phyloP scores from a whole-genome alignment of 2,797 vertebrate species.

The Choloepus didactylus region DNA sequence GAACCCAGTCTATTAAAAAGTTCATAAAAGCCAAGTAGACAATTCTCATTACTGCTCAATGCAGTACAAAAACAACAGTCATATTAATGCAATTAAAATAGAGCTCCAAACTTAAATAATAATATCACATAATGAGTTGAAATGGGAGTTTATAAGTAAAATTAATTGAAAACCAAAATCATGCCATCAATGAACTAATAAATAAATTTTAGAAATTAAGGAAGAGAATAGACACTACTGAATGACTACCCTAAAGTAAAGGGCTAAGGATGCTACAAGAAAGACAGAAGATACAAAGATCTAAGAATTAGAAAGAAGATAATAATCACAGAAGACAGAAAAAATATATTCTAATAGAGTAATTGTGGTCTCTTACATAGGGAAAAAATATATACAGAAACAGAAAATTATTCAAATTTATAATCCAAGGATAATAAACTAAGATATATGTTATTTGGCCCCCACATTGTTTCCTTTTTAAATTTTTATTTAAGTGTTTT shows the following conservation, averaged over 20 bases:
- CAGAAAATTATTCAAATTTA: not conserved
- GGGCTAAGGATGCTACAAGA: not conserved
- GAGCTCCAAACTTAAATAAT: not conserved
- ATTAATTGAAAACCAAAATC: not conserved
- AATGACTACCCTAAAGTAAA: not conserved
- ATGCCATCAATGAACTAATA: not conserved
- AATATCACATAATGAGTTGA: not conserved
- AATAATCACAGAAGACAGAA: not conserved
- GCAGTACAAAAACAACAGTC: not conserved
- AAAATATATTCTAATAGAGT: not conserved
- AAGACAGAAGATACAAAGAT: not conserved
- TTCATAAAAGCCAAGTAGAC: not conserved
- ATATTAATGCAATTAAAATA: not conserved
- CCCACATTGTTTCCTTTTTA: not conserved
- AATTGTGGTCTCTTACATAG: not conserved
- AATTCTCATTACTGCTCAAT: not conserved
- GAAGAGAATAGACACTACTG: not conserved
- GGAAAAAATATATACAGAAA: not conserved
- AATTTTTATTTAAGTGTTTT: not conserved
- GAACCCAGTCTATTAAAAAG: not conserved
- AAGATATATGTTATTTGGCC: not conserved
- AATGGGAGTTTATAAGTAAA: not conserved
- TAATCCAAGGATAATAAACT: not conserved
- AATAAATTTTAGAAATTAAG: not conserved
- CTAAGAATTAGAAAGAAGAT: not conserved